phyloP scores from a whole-genome alignment of 2,888 invertebrate species.

The Onthophagus sagittarius region DNA sequence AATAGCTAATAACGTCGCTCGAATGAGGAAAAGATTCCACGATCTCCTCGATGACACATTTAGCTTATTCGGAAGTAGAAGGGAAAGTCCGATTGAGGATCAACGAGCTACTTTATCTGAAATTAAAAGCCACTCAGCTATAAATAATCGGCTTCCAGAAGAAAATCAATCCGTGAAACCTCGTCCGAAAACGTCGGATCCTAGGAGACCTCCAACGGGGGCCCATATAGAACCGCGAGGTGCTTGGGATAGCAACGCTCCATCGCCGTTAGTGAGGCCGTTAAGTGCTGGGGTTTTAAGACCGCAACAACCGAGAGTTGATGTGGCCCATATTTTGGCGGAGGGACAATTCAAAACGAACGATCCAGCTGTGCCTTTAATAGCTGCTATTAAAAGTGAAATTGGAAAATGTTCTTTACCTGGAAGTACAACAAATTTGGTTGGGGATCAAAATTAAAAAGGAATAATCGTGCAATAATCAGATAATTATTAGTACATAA shows the following conservation, averaged over 20 bases:
- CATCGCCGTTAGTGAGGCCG: constrained; percentile 55
- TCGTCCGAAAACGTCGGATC: constrained; percentile 46
- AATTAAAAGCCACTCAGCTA: constrained; percentile 46
- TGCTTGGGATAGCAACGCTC: constrained; percentile 54
- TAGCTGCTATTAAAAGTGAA: constrained; percentile 80
- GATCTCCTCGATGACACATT: constrained; percentile 77
- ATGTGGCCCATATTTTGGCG: constrained; percentile 54
- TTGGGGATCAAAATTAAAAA: constrained; percentile 10
- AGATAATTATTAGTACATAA: too few relatives aligned
- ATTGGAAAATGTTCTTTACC: constrained; percentile 47
- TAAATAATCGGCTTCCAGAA: constrained; percentile 33
- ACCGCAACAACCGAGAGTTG: constrained; percentile 50
- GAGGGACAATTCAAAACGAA: constrained; percentile 57
- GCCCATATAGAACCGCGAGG: constrained; percentile 44
- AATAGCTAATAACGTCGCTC: constrained; percentile 53
- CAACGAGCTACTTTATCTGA: constrained; percentile 36
- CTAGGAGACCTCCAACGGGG: constrained; percentile 40
- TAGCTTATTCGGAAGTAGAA: constrained; percentile 67
- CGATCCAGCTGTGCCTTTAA: constrained; percentile 77
- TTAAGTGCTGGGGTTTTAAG: constrained; percentile 65
- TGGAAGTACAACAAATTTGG: constrained; percentile 44
- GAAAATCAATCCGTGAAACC: constrained; percentile 26
- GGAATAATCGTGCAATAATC: too few relatives aligned
- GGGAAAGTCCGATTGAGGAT: constrained; percentile 50
- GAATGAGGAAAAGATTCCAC: constrained; percentile 70